Evolutionary conservation across 2,888 invertebrate species (phyloP), one percentile per base, ranked within the genome.

Genomic region (Danaus chrysippus): DNA sequence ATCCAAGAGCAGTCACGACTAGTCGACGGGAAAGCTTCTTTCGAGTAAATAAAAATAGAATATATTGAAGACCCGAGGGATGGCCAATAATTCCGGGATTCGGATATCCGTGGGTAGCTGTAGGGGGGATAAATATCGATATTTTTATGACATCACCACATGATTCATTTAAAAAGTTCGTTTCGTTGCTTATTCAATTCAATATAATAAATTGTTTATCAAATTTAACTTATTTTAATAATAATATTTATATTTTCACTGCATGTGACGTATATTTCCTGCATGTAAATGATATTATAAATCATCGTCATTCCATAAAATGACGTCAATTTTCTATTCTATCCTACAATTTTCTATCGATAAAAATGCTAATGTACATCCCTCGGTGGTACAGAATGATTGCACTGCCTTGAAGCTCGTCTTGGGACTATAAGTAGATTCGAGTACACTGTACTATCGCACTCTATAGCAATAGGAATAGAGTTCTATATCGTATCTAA

Each of bases 41-140:
- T 65, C 68, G 66, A 65, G 67, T 68, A 73, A 73, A 73, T 73
- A 71, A 86, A 87, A 84, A 84, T 87, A 85, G 83, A 83, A 85
- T 86, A 87, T 87, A 85, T 84, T 81, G 82, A 80, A 80, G 75
- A 76, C 88, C 78, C 86, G 68, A 74, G 87, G 86, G 89, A 87
- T 77, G 82, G 83, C 84, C 88, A 86, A 87, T 87, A 87, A 83
- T 82, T 86, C 81, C 76, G 73, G 83, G 84, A 84, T 86, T 84
- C 81, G 76, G 77, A 73, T 79, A 76, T 80, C 80, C 83, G 81
- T 84, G 82, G 82, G 78, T 86, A 86, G 73, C 72, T 53, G 58
- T 62, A 58, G 54, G 49, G 43, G 44, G 58, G 49, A 46, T 61
- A 67, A 64, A 64, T 69, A 65, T 70, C 68, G 68, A 68, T 70